Conservation (phyloP, 2,797 vertebrate genomes). For the Eulemur coronatus region DNA sequence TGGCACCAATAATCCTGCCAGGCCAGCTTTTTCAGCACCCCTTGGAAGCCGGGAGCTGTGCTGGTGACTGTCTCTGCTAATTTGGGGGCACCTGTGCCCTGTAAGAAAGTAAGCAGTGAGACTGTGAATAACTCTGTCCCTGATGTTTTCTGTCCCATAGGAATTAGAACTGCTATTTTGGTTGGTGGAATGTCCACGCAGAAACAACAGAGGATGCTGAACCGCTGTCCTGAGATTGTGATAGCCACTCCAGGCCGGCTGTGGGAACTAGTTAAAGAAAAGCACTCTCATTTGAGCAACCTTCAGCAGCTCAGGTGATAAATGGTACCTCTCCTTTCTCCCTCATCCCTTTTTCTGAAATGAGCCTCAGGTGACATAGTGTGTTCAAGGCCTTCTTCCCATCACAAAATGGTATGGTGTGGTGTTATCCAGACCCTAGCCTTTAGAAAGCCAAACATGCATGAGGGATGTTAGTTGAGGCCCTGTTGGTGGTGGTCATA, state of each 20-base stretch:
- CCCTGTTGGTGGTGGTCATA: background rate
- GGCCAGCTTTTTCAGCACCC: background rate
- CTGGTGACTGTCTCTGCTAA: background rate
- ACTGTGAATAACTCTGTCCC: background rate
- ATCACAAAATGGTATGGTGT: background rate
- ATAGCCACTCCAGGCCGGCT: slow-evolving; percentile 96
- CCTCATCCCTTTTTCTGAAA: background rate
- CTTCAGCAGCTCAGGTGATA: slow-evolving; percentile 91
- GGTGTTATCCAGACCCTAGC: background rate
- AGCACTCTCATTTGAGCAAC: slow-evolving; percentile 92
- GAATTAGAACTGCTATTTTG: slow-evolving; percentile 93
- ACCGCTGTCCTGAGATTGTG: slow-evolving; percentile 92
- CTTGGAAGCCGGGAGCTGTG: background rate
- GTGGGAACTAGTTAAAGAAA: slow-evolving; percentile 95
- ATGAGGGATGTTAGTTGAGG: background rate
- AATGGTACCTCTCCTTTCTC: background rate
- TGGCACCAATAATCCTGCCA: background rate
- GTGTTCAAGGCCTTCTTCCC: background rate
- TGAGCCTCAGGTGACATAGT: background rate
- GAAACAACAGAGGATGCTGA: slow-evolving; percentile 94
- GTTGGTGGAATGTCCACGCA: slow-evolving; percentile 97
- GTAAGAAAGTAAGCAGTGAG: background rate
- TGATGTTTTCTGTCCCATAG: slow-evolving; percentile 80
- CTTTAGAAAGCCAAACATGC: background rate
- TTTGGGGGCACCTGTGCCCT: background rate